Conservation (phyloP, 2,797 vertebrate species). For the Diplodus sargus region DNA sequence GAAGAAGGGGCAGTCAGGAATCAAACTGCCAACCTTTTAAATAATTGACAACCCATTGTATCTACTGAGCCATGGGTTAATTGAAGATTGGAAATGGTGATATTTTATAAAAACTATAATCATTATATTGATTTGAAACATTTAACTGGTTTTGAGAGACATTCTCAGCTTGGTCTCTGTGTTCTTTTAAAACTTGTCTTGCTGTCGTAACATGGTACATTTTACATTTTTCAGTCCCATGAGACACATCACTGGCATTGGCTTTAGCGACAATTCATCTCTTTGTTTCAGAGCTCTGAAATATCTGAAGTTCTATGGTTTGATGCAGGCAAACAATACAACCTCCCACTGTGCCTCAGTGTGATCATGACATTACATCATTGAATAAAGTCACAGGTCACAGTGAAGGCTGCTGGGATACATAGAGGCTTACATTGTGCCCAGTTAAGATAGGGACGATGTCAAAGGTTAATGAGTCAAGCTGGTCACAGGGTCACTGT, state of each 20-base stretch:
- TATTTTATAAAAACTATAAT: too few species aligned
- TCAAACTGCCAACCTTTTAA: not conserved
- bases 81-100: not conserved
- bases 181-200: not conserved
- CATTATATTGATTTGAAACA: not conserved
- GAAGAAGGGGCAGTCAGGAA: not conserved
- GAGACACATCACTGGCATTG: not conserved
- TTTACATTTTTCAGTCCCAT: not conserved
- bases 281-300: not conserved
- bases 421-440: slow-evolving; percentile 61
- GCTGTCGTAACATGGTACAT: not conserved
- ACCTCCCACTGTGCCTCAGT: not conserved
- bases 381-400: slow-evolving; percentile 37
- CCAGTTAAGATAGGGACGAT: slow-evolving; percentile 36
- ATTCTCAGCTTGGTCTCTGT: not conserved
- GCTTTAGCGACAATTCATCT: not conserved
- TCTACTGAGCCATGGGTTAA: not conserved
- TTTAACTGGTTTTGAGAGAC: not conserved
- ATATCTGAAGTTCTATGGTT: not conserved
- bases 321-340: not conserved
- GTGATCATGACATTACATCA: slow-evolving; percentile 14
- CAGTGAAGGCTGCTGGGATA: slow-evolving; percentile 3
- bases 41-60: not conserved
- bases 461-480: slow-evolving; percentile 32
- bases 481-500: slow-evolving; percentile 19